Percentiles rank a stretch among this genome's conserved stretches.
Evolutionary conservation across 2,888 invertebrate genomes (phyloP).

Genomic region (Neoaliturus tenellus): DNA sequence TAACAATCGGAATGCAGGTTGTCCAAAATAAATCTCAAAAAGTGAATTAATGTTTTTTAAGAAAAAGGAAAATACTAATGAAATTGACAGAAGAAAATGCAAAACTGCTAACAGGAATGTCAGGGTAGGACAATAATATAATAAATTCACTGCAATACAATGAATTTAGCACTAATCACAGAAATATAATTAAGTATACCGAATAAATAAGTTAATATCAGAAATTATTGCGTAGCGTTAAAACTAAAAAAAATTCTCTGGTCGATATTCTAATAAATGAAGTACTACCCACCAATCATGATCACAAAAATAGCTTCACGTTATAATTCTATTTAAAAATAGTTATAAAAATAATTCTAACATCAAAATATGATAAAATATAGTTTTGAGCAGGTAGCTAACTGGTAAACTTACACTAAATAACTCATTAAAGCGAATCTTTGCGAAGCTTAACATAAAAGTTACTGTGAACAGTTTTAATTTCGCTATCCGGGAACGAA

Average conservation of each 20-base stretch:
- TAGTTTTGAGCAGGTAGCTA: constrained; percentile 47
- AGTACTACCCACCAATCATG: too few species aligned
- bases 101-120: neutral
- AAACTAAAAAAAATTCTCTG: neutral
- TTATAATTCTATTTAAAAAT: constrained; percentile 6
- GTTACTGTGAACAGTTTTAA: neutral
- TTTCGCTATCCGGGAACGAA: neutral
- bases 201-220: neutral
- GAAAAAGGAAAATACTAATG: too few species aligned
- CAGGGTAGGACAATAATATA: neutral
- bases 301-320: constrained; percentile 4
- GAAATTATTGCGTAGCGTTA: neutral
- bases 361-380: constrained; percentile 25
- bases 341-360: constrained; percentile 46
- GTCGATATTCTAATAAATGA: neutral
- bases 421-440: constrained; percentile 3
- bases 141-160: neutral
- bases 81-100: too few species aligned
- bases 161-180: neutral
- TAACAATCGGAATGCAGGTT: too few species aligned
- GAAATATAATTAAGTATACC: neutral
- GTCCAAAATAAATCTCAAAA: too few species aligned
- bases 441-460: neutral
- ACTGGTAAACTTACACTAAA: neutral
- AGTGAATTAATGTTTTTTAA: too few species aligned